Evolutionary conservation across 2,888 invertebrate species (phyloP), one percentile per base, ranked within the genome.

Genomic region (Gandaritis pyraliata): DNA sequence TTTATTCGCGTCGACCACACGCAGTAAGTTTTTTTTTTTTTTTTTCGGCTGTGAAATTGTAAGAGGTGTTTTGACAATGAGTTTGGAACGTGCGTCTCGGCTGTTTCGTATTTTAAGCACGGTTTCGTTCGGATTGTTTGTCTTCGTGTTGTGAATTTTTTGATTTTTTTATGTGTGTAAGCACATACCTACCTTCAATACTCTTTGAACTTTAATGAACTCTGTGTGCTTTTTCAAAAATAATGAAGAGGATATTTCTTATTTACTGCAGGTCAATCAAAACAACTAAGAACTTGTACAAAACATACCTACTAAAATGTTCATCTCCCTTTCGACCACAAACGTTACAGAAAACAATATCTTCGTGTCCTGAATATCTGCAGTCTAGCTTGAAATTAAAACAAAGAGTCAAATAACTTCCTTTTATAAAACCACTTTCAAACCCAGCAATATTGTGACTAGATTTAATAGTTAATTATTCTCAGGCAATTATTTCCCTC

Each of bases 51-150:
- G 85, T 84, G 83, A 85, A 88, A 89, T 89, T 88, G 89, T 90
- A 86, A 86, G 86, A 86, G 87, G 82, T 90, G 88, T 92, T 91
- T 87, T 90, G 90, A 92, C 92, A 91, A 91, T 89, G 84, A 81
- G 72, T 64, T 68, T 69, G 80, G 84, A 81, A 91, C 90, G 91
- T 92, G 91, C 82, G 89, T 80, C 75, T 72, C 72, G 76, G 77
- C 78, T 70, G 87, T 82, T 88, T 81, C 82, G 85, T 83, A 81
- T 87, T 87, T 91, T 89, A 89, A 86, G 78, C 87, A 86, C 85
- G 88, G 85, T 82, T 82, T 74, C 74, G 58, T 50, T 65, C 12
- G 58, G 47, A 15, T 48, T 64, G 64, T 72, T 66, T 67, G 55
- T 69, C 64, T 69, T 66, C 45, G 57, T 62, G 51, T 56, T 64